phyloP scores from a whole-genome alignment of 2,113 vertebrate species.

The Odontesthes bonariensis region DNA sequence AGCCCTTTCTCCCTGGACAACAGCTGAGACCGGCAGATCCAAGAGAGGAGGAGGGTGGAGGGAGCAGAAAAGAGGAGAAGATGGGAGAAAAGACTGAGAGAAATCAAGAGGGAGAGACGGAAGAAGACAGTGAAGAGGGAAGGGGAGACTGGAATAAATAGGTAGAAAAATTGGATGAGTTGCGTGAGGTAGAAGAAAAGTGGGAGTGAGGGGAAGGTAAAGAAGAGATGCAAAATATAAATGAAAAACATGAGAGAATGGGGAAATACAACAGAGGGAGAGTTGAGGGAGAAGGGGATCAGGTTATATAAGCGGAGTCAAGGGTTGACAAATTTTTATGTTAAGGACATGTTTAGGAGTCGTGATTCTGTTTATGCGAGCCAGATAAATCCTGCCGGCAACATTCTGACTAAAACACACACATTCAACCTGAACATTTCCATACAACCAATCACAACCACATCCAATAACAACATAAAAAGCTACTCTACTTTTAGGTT shows the following conservation, averaged over 20 bases:
- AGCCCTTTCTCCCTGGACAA: constrained; percentile 73
- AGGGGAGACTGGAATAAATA: neutral
- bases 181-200: neutral
- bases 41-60: constrained; percentile 24
- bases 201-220: neutral
- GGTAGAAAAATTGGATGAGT: neutral
- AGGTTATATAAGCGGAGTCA: constrained; percentile 32
- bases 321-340: constrained; percentile 28
- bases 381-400: neutral
- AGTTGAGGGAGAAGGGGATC: neutral
- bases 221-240: neutral
- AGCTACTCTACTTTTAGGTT: accelerated
- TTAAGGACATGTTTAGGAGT: constrained; percentile 19
- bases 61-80: neutral
- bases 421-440: neutral
- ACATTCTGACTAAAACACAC: constrained; percentile 5
- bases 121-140: neutral
- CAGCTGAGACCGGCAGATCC: constrained; percentile 81
- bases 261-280: neutral
- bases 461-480: neutral
- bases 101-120: neutral
- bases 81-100: neutral
- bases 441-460: neutral
- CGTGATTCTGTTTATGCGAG: neutral
- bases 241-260: neutral